These are phyloP conservation scores for Lepus oiostolus DNA, from an alignment of 2,797 vertebrate species.

Conservation along the genomic window DNA sequence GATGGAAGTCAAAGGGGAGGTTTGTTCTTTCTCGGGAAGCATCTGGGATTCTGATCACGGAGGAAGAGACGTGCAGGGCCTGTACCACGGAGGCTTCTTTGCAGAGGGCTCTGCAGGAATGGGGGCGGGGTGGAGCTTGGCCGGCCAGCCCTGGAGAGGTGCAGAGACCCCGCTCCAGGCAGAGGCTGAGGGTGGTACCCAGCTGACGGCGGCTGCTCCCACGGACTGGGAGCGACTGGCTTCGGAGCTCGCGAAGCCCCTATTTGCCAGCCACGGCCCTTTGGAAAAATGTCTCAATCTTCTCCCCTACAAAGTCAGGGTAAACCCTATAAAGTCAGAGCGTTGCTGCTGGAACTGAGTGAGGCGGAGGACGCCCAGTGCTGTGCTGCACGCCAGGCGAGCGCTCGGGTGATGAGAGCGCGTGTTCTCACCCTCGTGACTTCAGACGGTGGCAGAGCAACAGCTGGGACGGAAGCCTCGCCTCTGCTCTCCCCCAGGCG, in stretches of 20 bases:
- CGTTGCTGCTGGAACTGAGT: too few species aligned
- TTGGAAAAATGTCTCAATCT: neutral
- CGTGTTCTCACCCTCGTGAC: fast-evolving
- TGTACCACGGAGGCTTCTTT: neutral
- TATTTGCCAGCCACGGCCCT: neutral
- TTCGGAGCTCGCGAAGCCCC: neutral
- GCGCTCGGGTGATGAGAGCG: neutral
- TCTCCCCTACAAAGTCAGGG: neutral
- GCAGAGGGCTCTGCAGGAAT: neutral
- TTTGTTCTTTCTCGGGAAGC: neutral
- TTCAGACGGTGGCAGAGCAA: neutral
- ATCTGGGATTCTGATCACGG: neutral
- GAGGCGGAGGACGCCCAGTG: neutral
- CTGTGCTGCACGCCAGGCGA: neutral
- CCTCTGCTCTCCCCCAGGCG: neutral
- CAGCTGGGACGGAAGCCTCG: neutral
- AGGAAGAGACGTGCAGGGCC: neutral
- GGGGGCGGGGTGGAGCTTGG: too few species aligned
- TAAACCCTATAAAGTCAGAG: too few species aligned
- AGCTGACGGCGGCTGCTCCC: neutral
- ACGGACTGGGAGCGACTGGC: neutral
- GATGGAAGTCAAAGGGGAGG: neutral
- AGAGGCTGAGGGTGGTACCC: neutral
- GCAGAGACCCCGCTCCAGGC: neutral
- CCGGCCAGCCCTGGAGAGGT: neutral